Percentiles rank a stretch among this genome's conserved stretches.
Conservation (phyloP, 2,797 vertebrate species). For the Acropternis orthonyx region DNA sequence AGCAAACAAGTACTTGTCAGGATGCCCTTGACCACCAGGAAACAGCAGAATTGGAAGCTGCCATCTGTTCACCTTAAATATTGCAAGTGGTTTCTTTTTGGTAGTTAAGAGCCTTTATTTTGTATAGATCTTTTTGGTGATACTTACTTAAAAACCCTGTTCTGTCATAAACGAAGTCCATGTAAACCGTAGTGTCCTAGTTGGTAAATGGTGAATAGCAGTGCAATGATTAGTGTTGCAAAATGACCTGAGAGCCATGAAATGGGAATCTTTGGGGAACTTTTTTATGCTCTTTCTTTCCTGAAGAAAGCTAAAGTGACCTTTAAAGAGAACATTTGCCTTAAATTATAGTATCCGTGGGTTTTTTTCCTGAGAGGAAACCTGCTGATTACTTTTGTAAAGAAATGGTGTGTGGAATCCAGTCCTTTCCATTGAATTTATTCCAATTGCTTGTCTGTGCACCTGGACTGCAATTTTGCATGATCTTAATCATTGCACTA, state of each 20-base stretch:
- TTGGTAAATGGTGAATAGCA: slow-evolving; percentile 19
- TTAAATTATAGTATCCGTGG: neutral
- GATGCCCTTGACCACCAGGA: neutral
- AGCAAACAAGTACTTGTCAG: neutral
- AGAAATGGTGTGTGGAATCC: neutral
- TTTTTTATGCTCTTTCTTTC: slow-evolving; percentile 25
- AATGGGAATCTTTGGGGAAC: neutral
- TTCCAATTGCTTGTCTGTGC: neutral
- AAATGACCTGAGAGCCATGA: neutral
- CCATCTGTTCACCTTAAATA: neutral
- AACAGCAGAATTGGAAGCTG: neutral
- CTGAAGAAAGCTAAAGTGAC: slow-evolving; percentile 43
- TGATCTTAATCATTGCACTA: slow-evolving; percentile 12
- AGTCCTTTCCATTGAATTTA: neutral
- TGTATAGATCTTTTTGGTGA: slow-evolving; percentile 49
- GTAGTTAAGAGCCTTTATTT: slow-evolving; percentile 32
- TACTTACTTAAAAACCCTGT: slow-evolving; percentile 24
- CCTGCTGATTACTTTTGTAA: neutral
- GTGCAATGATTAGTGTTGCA: slow-evolving; percentile 8
- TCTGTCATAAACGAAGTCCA: neutral
- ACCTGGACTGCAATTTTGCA: neutral
- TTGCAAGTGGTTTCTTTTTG: slow-evolving; percentile 50
- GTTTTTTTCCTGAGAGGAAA: neutral
- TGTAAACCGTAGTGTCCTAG: neutral
- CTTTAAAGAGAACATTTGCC: slow-evolving; percentile 57